Evolutionary conservation across 2,113 vertebrate genomes (phyloP), one percentile per base, ranked within the genome.

Genomic region (Barnardius zonarius): DNA sequence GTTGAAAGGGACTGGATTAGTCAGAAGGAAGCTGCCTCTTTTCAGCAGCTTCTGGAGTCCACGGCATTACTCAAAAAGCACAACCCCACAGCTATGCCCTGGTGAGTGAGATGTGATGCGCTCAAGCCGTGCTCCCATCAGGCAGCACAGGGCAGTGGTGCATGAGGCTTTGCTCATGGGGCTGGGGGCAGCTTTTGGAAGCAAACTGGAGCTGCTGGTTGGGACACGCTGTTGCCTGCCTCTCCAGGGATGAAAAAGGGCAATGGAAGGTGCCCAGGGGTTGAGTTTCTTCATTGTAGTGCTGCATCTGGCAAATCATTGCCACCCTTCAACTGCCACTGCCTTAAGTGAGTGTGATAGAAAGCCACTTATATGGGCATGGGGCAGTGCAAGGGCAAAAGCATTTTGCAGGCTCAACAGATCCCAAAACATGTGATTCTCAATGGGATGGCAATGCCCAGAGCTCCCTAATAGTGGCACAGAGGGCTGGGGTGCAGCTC

Each of bases 91-190:
- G 41, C 20, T 66, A 35, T 74, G 46, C 30, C 64, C 37, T 55
- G 33, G 37, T 3, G 1, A 66, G 9, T 0, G 1, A 77, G 46
- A 19, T 49, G 39, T 19, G 22, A 59, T n/a, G 31, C n/a, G 22
- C 33, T 22, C 2, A 2, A 74, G 67, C 27, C 1, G 0, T 39
- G 52, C 28, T 73, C 35, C 41, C 8, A 6, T 41, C 41, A 7
- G 1, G 51, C 82, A 41, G 37, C 1, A 2, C 55, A 31, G 6
- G 5, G 77, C 57, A 77, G 39, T 1, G 13, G 46, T n/a, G 41
- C 3, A 0, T 55, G 30, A 7, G 28, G n/a, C 37, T 86, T 7
- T 0, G 19, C 22, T 20, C 19, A 7, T 11, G 14, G 39, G 18
- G 33, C 39, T 51, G 27, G 13, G 18, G 44, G 9, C 24, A 59